Conservation (phyloP, 1,140 invertebrate genomes). For the Augochlora pura region DNA sequence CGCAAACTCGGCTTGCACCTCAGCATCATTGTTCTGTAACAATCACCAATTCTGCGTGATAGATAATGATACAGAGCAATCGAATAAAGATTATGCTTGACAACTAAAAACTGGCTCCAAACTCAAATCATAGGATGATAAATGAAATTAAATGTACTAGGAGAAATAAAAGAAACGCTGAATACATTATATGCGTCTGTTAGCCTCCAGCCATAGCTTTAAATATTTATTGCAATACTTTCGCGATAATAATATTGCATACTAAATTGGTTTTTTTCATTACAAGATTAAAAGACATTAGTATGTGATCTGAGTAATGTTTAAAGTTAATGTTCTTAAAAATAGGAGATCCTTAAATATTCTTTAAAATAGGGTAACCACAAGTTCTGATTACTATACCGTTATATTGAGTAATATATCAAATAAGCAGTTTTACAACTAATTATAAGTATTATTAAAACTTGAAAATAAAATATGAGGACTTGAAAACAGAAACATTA, state of each 20-base stretch:
- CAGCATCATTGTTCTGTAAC: constrained; percentile 72
- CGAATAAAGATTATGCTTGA: constrained; percentile 45
- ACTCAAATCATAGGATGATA: constrained; percentile 64
- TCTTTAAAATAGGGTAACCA: background rate
- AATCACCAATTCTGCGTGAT: constrained; percentile 75
- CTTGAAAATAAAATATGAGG: background rate
- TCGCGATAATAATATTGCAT: no score
- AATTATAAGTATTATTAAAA: background rate
- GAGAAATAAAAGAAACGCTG: constrained; percentile 56
- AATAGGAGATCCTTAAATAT: background rate
- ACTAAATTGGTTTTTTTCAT: no score
- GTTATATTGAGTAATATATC: no score
- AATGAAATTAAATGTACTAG: constrained; percentile 56
- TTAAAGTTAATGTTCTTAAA: background rate
- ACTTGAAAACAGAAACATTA: background rate
- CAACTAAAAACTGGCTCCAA: constrained; percentile 71
- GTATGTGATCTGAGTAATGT: background rate
- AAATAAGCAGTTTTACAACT: background rate
- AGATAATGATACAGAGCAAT: constrained; percentile 66
- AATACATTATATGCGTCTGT: constrained; percentile 53
- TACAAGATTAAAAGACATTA: no score
- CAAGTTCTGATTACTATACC: background rate
- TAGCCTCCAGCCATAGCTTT: constrained; percentile 47
- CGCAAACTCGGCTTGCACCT: constrained; percentile 72
- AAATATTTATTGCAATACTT: constrained; percentile 10